Base-by-base conservation (phyloP, 2,113 vertebrate genomes). In the Nerophis lumbriciformis region DNA sequence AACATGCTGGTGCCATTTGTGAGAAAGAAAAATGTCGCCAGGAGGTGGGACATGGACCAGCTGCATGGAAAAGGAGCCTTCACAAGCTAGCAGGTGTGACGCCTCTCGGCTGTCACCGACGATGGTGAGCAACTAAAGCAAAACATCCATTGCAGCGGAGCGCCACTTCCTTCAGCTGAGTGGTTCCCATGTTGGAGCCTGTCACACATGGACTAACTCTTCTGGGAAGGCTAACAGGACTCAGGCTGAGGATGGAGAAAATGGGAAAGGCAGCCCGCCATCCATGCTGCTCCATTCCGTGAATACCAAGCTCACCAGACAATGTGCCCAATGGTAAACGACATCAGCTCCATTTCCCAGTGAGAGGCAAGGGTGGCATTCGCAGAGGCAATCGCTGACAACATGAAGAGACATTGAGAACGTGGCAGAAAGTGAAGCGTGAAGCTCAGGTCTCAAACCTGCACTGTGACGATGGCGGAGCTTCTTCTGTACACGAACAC, bases 281-380 rank as follows among this genome's bases (percentile, higher is more conserved):
- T 82, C 85, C 83, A 84, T 77, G 74, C 48, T 21, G 53, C 72
- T 85, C 82, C 90, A 89, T 90, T 89, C 86, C 39, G 80, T 72
- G 89, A 90, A 90, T 91, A 90, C 82, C 88, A 19, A 19, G 19
- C 19, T 19, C 19, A 19, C 19, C 19, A 66, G 68, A 88, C 90
- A 89, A 90, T 83, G 75, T 73, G 77, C 72, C 64, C 71, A 74
- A 60, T 78, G 88, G 86, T 83, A 82, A 79, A 78, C 69, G 55
- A 73, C 59, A 71, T 83, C 87, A 88, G 85, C 82, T 85, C 81
- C 79, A 77, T 75, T 81, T 71, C 77, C 84, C 84, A 82, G 82
- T 83, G 49, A 58, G 79, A 77, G 69, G 79, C 78, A 61, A 19
- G 19, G 19, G 19, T 65, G 71, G 82, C 81, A 84, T 79, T 19